These are phyloP conservation scores for Drosophila orena DNA, from an alignment of 1,140 invertebrate species.

Conservation along the genomic window DNA sequence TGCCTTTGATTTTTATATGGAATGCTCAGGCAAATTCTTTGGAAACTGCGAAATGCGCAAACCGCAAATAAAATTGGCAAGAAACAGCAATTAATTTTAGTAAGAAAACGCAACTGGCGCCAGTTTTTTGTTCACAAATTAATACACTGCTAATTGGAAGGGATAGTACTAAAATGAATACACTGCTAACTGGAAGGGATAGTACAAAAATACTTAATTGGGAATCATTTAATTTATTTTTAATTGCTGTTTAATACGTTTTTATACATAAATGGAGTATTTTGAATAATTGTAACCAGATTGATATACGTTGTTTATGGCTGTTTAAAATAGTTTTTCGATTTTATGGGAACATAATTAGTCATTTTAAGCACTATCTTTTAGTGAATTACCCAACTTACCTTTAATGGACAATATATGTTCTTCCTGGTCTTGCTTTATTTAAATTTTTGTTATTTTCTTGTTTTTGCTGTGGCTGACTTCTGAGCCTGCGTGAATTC, in stretches of 20 bases:
- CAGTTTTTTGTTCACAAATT: conserved; percentile 12
- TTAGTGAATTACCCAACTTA: conserved; percentile 13
- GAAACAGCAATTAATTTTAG: conserved; percentile 28
- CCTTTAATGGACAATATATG: conserved; percentile 20
- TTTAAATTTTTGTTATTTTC: conserved; percentile 64
- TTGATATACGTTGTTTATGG: too few relatives aligned
- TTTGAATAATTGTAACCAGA: too few relatives aligned
- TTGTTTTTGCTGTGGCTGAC: conserved; percentile 47
- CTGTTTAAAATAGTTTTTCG: not conserved
- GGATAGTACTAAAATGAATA: conserved; percentile 4
- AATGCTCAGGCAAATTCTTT: conserved; percentile 74
- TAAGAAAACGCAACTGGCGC: conserved; percentile 42
- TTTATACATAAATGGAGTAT: too few relatives aligned
- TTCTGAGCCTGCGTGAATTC: conserved; percentile 49
- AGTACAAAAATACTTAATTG: not conserved
- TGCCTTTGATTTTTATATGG: conserved; percentile 28
- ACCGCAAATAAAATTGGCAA: conserved; percentile 54
- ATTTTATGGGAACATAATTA: not conserved
- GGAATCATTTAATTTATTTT: not conserved
- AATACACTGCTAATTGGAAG: conserved; percentile 20
- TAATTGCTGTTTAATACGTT: not conserved
- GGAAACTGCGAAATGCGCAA: conserved; percentile 61
- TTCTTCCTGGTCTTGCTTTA: conserved; percentile 41
- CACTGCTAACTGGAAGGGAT: conserved; percentile 1
- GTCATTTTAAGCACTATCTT: not conserved